Conservation (phyloP, 2,888 invertebrate genomes). For the Schrankia costaestrigalis region DNA sequence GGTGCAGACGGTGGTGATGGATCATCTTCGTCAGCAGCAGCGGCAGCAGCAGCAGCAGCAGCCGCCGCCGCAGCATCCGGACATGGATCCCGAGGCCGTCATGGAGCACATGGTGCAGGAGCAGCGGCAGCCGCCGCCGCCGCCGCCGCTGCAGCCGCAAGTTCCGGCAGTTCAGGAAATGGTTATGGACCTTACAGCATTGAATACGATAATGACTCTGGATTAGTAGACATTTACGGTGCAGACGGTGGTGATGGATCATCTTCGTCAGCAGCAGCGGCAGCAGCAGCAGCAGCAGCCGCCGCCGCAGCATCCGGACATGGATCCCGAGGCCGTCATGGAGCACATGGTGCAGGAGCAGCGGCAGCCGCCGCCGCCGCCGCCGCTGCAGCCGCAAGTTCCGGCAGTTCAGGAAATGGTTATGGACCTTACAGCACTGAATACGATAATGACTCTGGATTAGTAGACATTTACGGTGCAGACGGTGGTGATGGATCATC, state of each 20-base stretch:
- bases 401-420: too few species aligned
- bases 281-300: background rate
- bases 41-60: conserved; percentile 1
- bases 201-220: too few species aligned
- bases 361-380: background rate
- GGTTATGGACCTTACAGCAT: too few species aligned
- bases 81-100: background rate
- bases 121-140: background rate
- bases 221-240: too few species aligned
- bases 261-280: background rate
- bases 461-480: too few species aligned
- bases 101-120: background rate
- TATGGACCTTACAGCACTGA: too few species aligned
- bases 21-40: background rate
- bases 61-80: background rate
- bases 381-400: background rate
- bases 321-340: background rate
- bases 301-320: too few species aligned
- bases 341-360: background rate
- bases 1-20: background rate
- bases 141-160: conserved; percentile 1
- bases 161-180: too few species aligned
- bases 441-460: too few species aligned
- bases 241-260: background rate
- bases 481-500: background rate